phyloP scores from a whole-genome alignment of 1,140 invertebrate species.

The Drosophila sulfurigaster region DNA sequence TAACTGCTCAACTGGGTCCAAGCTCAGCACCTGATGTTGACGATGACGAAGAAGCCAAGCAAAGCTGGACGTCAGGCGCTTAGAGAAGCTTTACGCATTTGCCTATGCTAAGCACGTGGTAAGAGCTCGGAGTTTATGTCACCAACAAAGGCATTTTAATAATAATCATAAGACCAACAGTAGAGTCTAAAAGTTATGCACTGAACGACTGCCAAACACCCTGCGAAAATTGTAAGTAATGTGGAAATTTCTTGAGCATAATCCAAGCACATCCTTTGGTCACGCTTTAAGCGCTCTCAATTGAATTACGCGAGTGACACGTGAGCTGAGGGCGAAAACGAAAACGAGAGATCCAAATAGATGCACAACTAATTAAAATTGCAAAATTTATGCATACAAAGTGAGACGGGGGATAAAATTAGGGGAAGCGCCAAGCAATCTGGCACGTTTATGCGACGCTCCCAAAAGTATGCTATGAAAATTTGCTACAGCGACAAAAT shows the following conservation, averaged over 20 bases:
- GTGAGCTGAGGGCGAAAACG: constrained; percentile 36
- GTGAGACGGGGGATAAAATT: not conserved
- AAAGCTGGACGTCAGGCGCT: not conserved
- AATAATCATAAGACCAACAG: constrained; percentile 54
- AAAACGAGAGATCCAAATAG: constrained; percentile 26
- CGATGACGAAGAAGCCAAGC: not conserved
- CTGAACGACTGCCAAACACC: constrained; percentile 5
- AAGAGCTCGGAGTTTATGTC: constrained; percentile 53
- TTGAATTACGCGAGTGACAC: constrained; percentile 35
- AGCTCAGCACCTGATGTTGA: constrained; percentile 24
- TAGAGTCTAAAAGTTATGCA: not conserved
- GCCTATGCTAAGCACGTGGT: constrained; percentile 71
- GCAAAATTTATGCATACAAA: constrained; percentile 40
- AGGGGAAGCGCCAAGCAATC: constrained; percentile 27
- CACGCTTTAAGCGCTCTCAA: constrained; percentile 4
- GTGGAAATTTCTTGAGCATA: not conserved
- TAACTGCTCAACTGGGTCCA: constrained; percentile 28
- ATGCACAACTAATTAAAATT: constrained; percentile 57
- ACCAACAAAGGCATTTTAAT: constrained; percentile 63
- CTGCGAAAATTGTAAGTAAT: not conserved
- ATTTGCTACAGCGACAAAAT: constrained; percentile 8
- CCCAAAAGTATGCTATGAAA: constrained; percentile 43
- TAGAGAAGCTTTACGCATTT: constrained; percentile 55
- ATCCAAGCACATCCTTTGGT: not conserved
- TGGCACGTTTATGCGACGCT: constrained; percentile 29